Conservation (phyloP, 2,113 vertebrate species). For the Xiphorhynchus elegans region DNA sequence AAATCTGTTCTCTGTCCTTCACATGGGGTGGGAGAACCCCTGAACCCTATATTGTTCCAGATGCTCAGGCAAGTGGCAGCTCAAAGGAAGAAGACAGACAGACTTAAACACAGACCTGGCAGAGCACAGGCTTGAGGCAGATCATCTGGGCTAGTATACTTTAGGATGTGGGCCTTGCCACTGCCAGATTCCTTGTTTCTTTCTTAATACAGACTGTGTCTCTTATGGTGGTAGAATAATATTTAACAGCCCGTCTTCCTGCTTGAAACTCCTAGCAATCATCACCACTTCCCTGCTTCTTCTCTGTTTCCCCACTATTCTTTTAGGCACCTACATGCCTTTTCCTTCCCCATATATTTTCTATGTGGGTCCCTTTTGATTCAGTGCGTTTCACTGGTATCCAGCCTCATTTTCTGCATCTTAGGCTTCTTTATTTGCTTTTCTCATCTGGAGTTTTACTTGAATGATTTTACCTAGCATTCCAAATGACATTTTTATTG, state of each 20-base stretch:
- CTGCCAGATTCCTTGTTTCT: not conserved
- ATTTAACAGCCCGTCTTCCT: not conserved
- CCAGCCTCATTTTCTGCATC: not conserved
- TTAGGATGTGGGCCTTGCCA: not conserved
- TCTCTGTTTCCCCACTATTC: not conserved
- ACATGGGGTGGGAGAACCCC: not conserved
- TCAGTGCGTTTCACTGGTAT: not conserved
- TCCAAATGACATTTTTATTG: slow-evolving; percentile 42
- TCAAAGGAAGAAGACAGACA: not conserved
- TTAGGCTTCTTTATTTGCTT: not conserved
- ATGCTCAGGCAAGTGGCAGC: not conserved
- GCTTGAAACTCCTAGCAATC: not conserved
- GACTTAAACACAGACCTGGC: not conserved
- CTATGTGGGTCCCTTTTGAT: not conserved
- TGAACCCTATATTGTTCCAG: rapidly evolving
- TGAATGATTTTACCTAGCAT: slow-evolving; percentile 35
- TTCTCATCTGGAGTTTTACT: not conserved
- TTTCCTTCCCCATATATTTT: not conserved
- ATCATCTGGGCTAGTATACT: not conserved
- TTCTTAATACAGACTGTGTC: not conserved
- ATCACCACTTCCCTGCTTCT: not conserved
- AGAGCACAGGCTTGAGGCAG: not conserved
- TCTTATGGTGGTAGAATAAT: not conserved
- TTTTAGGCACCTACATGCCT: not conserved
- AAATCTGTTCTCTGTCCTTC: not conserved